Conservation (phyloP, 2,797 vertebrate species). For the Acipenser ruthenus region DNA sequence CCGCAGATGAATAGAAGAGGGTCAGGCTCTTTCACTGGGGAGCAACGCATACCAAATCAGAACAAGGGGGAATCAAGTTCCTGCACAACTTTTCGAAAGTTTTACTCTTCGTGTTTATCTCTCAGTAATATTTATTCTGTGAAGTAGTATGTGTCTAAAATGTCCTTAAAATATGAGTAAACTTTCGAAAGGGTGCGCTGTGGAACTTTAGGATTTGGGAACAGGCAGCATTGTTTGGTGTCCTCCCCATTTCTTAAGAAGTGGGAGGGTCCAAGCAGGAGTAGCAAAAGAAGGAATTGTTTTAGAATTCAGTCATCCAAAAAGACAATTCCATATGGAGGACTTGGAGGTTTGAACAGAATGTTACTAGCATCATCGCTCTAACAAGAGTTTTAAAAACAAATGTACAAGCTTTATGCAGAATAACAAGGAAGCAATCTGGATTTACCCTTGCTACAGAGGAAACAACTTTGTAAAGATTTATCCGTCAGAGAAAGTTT, state of each 20-base stretch:
- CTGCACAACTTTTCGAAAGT: constrained; percentile 30
- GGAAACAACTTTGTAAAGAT: background rate
- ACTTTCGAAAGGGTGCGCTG: constrained; percentile 8
- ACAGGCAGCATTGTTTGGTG: constrained; percentile 56
- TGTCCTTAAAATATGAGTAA: background rate
- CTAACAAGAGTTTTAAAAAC: no score
- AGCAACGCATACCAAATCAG: constrained; percentile 56
- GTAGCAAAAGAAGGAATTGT: constrained; percentile 87
- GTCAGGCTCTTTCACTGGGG: constrained; percentile 57
- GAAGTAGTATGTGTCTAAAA: background rate
- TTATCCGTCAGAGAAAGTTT: no score
- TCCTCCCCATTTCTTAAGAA: constrained; percentile 69
- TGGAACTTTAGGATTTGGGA: constrained; percentile 39
- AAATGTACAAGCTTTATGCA: constrained; percentile 59
- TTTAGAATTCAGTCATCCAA: constrained; percentile 96
- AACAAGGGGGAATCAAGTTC: constrained; percentile 28
- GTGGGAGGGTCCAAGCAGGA: constrained; percentile 79
- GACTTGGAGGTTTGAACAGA: constrained; percentile 65
- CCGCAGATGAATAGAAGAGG: constrained; percentile 56
- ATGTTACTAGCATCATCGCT: constrained; percentile 58
- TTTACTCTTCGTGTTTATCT: background rate
- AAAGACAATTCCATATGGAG: constrained; percentile 85
- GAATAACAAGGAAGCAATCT: constrained; percentile 26
- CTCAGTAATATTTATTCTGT: background rate
- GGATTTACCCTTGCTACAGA: background rate